Base-by-base conservation (phyloP, 2,797 vertebrate genomes). In the Epinephelus awoara region DNA sequence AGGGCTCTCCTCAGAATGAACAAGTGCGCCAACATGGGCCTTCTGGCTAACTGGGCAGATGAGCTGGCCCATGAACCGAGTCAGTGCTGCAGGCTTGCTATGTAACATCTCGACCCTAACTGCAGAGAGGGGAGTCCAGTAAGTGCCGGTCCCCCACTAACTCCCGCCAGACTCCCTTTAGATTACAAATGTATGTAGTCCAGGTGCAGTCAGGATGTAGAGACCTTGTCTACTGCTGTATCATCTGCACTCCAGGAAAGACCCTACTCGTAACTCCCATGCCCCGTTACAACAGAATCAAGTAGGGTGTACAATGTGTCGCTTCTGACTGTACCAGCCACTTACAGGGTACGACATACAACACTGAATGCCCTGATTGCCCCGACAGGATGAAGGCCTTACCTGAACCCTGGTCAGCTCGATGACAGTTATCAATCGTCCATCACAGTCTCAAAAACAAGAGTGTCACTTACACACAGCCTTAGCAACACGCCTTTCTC, bases 41-140 rank as follows among this genome's bases (percentile, higher is more conserved):
- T 63, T 9, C 40, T 63, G 67, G 61, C 50, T 58, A 64, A 73
- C 40, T 75, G 25, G n/a, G 15, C 2, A n/a, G 11, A 34, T 38
- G 42, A 57, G 38, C 27, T 9, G 21, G 21, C 38, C 27, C 0
- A 6, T 64, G 62, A 57, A 52, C 19, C 7, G 61, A 52, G 18
- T 42, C 29, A 6, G 52, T 14, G 23, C n/a, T 15, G 25, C 23
- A 11, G 34, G 8, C 2, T 40, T 40, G 40, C 13, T 1, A 14
- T 18, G 21, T 6, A 21, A 14, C 14, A 21, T 29, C 40, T 63
- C 19, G 1, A 47, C 54, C 61, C 47, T 52, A 44, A 54, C 9
- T 25, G 38, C 8, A 49, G 19, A 47, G 7, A 54, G 67, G 10
- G 34, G 38, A 7, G 42, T 59, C 57, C 21, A 49, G 11, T 17